Conservation (phyloP, 1,140 invertebrate species). For the Galendromus occidentalis region DNA sequence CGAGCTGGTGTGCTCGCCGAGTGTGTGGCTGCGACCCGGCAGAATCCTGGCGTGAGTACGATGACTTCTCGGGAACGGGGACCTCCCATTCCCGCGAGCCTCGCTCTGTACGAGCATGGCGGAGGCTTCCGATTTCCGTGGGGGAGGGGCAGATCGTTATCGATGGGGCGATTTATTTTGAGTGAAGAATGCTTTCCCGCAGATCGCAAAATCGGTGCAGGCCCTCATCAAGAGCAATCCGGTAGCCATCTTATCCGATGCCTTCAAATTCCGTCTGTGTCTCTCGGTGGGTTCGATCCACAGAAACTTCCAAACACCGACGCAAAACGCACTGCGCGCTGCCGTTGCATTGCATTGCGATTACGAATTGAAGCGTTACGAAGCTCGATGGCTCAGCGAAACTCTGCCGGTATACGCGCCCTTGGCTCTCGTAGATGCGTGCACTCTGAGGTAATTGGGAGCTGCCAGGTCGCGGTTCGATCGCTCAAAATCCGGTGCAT, state of each 20-base stretch:
- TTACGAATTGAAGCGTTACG: neutral
- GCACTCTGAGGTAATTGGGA: neutral
- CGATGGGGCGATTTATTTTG: no score
- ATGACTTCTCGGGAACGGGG: neutral
- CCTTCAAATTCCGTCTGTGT: neutral
- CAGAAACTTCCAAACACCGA: neutral
- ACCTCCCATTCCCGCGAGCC: no score
- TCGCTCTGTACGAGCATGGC: no score
- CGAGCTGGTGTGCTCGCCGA: neutral
- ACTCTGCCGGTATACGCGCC: neutral
- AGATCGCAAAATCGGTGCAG: neutral
- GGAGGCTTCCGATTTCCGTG: no score
- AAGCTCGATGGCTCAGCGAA: neutral
- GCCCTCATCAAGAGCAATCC: neutral
- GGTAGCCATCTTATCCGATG: neutral
- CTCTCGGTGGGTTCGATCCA: neutral
- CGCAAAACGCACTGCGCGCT: neutral
- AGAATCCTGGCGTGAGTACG: neutral
- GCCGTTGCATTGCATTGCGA: neutral
- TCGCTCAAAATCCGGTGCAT: no score
- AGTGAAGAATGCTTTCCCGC: neutral
- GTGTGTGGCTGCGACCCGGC: neutral
- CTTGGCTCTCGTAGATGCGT: neutral
- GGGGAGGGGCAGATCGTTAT: no score
- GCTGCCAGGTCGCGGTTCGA: no score